phyloP scores from a whole-genome alignment of 2,797 vertebrate species.

The Protosalanx chinensis region DNA sequence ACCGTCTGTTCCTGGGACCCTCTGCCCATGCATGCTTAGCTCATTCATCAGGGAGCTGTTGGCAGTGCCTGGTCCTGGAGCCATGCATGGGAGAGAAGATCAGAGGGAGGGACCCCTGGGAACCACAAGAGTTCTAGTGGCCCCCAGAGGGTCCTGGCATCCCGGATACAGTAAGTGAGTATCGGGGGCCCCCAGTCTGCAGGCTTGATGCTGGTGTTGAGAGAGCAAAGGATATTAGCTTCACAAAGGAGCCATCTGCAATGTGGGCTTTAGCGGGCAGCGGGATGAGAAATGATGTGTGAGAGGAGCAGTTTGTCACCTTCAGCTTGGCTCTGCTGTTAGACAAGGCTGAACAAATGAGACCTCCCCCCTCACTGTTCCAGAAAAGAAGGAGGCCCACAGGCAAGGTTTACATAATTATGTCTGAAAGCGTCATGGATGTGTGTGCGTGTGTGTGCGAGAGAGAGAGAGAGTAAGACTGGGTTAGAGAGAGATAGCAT shows the following conservation, averaged over 20 bases:
- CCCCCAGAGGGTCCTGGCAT: background rate
- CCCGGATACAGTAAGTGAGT: background rate
- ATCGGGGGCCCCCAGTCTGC: background rate
- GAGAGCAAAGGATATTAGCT: conserved; percentile 12
- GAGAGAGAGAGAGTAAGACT: background rate
- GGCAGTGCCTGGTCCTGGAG: conserved; percentile 23
- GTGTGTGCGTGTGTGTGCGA: conserved; percentile 6
- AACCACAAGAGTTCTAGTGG: background rate
- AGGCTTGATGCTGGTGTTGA: background rate
- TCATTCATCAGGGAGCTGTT: conserved; percentile 36
- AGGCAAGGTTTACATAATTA: conserved; percentile 5
- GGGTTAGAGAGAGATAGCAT: background rate
- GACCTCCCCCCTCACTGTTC: conserved; percentile 19
- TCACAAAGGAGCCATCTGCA: background rate
- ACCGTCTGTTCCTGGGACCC: conserved; percentile 8
- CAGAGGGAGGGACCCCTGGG: conserved; percentile 2
- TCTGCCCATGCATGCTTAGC: conserved; percentile 23
- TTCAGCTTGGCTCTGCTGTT: conserved; percentile 2
- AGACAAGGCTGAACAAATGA: conserved; percentile 12
- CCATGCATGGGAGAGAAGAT: conserved; percentile 33
- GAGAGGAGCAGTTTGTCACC: background rate
- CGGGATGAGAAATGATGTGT: conserved; percentile 11
- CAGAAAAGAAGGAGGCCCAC: conserved; percentile 2
- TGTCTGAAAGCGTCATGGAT: conserved; percentile 9
- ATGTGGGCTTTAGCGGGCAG: conserved; percentile 14